Evolutionary conservation across 2,888 invertebrate genomes (phyloP).

Genomic region (Meiosimyza platycephala): DNA sequence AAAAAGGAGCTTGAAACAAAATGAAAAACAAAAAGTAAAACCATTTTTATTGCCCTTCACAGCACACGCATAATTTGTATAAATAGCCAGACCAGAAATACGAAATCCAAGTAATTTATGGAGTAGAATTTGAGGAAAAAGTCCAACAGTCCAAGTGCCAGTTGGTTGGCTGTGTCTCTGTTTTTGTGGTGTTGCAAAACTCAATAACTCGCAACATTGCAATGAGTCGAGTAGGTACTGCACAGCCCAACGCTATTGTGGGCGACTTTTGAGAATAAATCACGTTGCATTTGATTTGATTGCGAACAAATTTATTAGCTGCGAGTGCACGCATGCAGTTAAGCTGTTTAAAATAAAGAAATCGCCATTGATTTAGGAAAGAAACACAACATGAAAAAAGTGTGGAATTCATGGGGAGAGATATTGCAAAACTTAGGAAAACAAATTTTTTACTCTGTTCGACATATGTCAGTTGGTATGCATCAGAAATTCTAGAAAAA

Average conservation of each 20-base stretch:
- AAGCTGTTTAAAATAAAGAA: not conserved
- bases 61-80: slow-evolving; percentile 38
- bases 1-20: not conserved
- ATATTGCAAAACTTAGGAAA: too few species aligned
- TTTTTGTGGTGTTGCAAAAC: too few species aligned
- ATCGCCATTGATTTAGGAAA: too few species aligned
- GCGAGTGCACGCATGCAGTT: slow-evolving; percentile 39
- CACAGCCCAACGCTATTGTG: slow-evolving; percentile 39
- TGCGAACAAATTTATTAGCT: slow-evolving; percentile 47
- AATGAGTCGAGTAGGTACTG: not conserved
- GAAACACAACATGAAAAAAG: too few species aligned
- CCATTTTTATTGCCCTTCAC: slow-evolving; percentile 40
- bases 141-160: not conserved
- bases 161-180: too few species aligned
- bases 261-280: slow-evolving; percentile 47
- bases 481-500: too few species aligned
- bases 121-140: not conserved
- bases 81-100: slow-evolving; percentile 30
- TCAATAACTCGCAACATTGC: too few species aligned
- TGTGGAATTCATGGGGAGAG: too few species aligned
- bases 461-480: too few species aligned
- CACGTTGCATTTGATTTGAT: slow-evolving; percentile 45
- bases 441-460: too few species aligned
- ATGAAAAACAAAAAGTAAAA: not conserved
- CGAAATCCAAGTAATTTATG: not conserved